Evolutionary conservation across 2,797 vertebrate genomes (phyloP).

Genomic region (Hipposideros larvatus): DNA sequence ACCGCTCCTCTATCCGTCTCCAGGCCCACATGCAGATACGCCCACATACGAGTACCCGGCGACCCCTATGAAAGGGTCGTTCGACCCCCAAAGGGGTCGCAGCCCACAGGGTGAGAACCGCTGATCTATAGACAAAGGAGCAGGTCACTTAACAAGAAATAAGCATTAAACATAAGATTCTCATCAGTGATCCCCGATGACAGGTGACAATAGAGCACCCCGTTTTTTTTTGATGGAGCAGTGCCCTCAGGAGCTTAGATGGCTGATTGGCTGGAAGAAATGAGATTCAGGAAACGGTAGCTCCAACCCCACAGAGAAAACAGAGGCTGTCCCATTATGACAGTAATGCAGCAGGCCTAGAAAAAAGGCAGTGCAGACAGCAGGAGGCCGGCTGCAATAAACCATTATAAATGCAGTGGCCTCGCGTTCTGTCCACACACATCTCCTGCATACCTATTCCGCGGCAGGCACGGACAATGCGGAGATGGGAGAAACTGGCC

Average conservation of each 20-base stretch:
- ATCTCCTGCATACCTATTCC: fast-evolving
- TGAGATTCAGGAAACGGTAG: not conserved
- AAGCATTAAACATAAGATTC: not conserved
- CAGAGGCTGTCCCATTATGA: not conserved
- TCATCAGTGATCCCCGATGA: not conserved
- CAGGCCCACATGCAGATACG: too few relatives aligned
- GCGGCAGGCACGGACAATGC: fast-evolving
- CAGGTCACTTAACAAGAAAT: not conserved
- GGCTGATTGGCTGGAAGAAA: not conserved
- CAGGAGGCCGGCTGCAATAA: not conserved
- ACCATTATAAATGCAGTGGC: fast-evolving
- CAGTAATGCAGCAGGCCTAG: not conserved
- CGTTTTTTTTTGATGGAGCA: not conserved
- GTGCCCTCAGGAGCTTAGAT: not conserved
- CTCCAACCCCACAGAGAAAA: not conserved
- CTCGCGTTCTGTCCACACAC: not conserved
- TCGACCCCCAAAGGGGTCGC: too few relatives aligned
- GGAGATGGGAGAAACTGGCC: not conserved
- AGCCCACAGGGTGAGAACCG: too few relatives aligned
- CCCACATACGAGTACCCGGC: too few relatives aligned
- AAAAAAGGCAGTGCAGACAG: not conserved
- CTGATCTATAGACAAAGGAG: not conserved
- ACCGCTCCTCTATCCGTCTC: too few relatives aligned
- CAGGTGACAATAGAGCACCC: not conserved
- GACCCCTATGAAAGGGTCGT: too few relatives aligned